A percentile compares a stretch with the other conserved stretches of the same genome.
phyloP scores from a whole-genome alignment of 2,888 invertebrate genomes.

The Sminthurinus aureus region DNA sequence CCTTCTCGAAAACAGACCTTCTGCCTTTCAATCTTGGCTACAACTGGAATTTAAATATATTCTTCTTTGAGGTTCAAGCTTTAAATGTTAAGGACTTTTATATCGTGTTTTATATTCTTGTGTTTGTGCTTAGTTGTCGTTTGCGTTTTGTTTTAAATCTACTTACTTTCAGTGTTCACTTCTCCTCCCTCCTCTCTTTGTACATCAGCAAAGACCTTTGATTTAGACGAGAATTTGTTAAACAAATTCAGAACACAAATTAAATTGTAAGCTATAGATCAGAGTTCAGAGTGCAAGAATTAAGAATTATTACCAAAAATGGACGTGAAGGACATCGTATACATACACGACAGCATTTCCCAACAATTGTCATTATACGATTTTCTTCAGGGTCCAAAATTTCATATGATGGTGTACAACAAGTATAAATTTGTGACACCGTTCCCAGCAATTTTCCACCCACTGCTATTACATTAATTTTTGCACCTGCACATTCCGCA shows the following conservation, averaged over 20 bases:
- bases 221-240: too few species aligned
- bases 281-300: background rate
- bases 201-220: constrained; percentile 24
- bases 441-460: constrained; percentile 5
- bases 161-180: constrained; percentile 8
- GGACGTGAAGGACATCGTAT: constrained; percentile 14
- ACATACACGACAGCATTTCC: constrained; percentile 27
- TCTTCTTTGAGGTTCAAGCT: too few species aligned
- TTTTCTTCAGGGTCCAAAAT: constrained; percentile 8
- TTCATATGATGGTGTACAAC: constrained; percentile 28
- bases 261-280: too few species aligned
- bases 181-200: constrained; percentile 10
- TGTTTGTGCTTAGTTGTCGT: background rate
- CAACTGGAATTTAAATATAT: too few species aligned
- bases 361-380: constrained; percentile 19
- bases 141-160: constrained; percentile 17
- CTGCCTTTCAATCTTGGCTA: too few species aligned
- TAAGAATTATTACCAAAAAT: too few species aligned
- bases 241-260: too few species aligned
- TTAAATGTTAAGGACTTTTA: too few species aligned
- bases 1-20: too few species aligned
- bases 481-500: constrained; percentile 22
- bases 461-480: background rate
- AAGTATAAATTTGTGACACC: constrained; percentile 7
- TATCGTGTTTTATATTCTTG: too few species aligned